Conservation (phyloP, 2,113 vertebrate species). For the Apistogramma diplotaenia region DNA sequence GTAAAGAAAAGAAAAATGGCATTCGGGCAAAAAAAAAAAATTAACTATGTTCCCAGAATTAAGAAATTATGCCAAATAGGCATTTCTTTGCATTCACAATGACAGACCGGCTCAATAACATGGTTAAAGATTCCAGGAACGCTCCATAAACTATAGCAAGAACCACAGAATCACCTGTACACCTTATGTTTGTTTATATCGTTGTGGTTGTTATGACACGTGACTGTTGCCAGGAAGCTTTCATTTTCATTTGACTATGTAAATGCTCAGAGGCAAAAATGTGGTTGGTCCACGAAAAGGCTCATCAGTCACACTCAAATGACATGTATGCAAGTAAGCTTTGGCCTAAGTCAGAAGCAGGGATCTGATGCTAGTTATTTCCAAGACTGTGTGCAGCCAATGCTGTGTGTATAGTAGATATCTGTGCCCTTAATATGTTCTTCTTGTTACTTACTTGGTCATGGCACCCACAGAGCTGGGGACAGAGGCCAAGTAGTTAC, state of each 20-base stretch:
- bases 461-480: constrained; percentile 85
- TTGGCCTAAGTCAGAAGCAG: background rate
- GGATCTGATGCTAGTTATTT: background rate
- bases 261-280: constrained; percentile 1
- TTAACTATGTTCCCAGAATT: background rate
- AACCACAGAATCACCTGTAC: background rate
- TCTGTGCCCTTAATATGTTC: background rate
- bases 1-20: background rate
- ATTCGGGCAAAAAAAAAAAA: constrained; percentile 1
- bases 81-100: background rate
- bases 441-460: constrained; percentile 82
- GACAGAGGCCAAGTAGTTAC: constrained; percentile 86
- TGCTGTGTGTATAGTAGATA: background rate
- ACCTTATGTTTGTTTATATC: constrained; percentile 4
- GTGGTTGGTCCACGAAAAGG: background rate
- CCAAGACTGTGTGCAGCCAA: background rate
- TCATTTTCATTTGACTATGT: constrained; percentile 33
- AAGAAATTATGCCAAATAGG: background rate
- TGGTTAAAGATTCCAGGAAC: background rate
- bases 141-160: background rate
- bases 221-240: constrained; percentile 22
- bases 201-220: background rate
- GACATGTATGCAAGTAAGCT: background rate
- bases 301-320: background rate
- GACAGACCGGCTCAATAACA: background rate